Conservation (phyloP, 1,140 invertebrate species). For the Microplitis mediator region DNA sequence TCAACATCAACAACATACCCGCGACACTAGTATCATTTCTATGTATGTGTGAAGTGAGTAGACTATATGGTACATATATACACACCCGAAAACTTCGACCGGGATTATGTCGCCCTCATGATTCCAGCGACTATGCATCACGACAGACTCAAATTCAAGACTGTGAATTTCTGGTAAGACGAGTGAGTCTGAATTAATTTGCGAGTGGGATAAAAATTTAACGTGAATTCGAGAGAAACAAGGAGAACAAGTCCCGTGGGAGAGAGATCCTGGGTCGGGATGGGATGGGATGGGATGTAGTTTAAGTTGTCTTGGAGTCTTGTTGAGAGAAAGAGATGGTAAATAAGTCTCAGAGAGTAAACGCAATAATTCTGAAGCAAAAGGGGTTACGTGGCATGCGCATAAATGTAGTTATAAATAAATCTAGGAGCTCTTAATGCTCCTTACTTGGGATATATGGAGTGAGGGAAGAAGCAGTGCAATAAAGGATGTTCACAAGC, state of each 20-base stretch:
- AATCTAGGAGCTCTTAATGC: constrained; percentile 63
- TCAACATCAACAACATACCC: constrained; percentile 42
- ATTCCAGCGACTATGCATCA: constrained; percentile 1
- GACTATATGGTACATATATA: no score
- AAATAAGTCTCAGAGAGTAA: constrained; percentile 41
- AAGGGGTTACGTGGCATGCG: constrained; percentile 56
- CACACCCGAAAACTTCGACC: constrained; percentile 3
- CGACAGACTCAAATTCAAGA: constrained; percentile 12
- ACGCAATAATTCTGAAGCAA: constrained; percentile 58
- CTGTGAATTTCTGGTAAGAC: constrained; percentile 12
- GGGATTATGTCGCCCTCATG: constrained; percentile 21
- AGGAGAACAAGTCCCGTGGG: constrained; percentile 23
- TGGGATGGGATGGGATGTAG: background rate
- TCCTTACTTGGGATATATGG: constrained; percentile 32
- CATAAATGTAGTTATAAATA: constrained; percentile 66
- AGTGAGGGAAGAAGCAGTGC: constrained; percentile 3
- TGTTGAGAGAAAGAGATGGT: constrained; percentile 14
- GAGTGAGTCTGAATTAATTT: constrained; percentile 28
- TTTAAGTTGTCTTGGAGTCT: background rate
- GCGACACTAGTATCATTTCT: background rate
- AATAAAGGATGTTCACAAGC: constrained; percentile 14
- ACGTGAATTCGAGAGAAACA: constrained; percentile 2
- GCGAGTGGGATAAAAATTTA: constrained; percentile 23
- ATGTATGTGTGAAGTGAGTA: no score
- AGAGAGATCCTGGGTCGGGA: constrained; percentile 35